phyloP scores from a whole-genome alignment of 2,888 invertebrate species.

The Nomada fucata region DNA sequence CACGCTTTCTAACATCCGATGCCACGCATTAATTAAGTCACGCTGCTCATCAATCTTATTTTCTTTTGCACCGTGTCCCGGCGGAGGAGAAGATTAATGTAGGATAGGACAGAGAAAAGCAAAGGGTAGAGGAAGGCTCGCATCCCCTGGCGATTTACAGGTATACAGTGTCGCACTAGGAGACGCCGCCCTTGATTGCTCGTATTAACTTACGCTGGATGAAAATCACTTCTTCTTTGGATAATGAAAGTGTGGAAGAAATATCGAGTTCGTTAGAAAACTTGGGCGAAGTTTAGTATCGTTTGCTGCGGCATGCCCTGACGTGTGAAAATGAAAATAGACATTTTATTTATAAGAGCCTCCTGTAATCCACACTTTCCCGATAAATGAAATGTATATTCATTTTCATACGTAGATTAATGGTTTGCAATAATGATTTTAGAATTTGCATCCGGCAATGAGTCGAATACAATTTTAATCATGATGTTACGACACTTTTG shows the following conservation, averaged over 20 bases:
- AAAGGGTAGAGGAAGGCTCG: slow-evolving; percentile 31
- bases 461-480: no score
- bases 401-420: no score
- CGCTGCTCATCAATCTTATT: slow-evolving; percentile 79
- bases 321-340: no score
- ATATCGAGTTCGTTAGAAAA: background rate
- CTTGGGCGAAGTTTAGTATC: background rate
- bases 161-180: slow-evolving; percentile 38
- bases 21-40: slow-evolving; percentile 78
- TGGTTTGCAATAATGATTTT: no score
- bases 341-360: no score
- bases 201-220: slow-evolving; percentile 16
- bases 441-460: no score
- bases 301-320: background rate
- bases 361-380: no score
- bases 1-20: slow-evolving; percentile 56
- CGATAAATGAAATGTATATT: no score
- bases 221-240: slow-evolving; percentile 4
- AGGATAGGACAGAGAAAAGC: slow-evolving; percentile 57
- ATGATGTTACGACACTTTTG: no score
- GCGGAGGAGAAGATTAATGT: slow-evolving; percentile 77
- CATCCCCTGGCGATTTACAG: slow-evolving; percentile 60
- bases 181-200: slow-evolving; percentile 17
- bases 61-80: slow-evolving; percentile 72
- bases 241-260: background rate